phyloP scores from a whole-genome alignment of 2,113 vertebrate genomes.

The Siniperca knerii region DNA sequence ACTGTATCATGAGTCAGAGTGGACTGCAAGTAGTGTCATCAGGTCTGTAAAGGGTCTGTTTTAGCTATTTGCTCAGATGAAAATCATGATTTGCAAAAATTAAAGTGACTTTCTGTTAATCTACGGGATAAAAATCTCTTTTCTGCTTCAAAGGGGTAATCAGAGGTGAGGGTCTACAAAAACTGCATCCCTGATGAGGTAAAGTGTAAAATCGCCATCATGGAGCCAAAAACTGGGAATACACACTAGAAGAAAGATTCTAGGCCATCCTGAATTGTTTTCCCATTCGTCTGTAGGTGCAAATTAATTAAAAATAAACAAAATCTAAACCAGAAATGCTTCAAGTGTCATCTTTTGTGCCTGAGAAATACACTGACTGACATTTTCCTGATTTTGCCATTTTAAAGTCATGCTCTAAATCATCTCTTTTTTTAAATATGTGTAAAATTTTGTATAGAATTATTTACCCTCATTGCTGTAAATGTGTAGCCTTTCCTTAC shows the following conservation, averaged over 20 bases:
- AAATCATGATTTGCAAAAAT: background rate
- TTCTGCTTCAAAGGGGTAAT: background rate
- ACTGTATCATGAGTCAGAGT: background rate
- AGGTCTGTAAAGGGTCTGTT: background rate
- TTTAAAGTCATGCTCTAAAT: background rate
- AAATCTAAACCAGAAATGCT: background rate
- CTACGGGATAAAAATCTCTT: background rate
- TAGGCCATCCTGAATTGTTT: background rate
- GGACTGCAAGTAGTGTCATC: background rate
- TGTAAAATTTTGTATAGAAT: too few relatives aligned
- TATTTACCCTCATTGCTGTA: background rate
- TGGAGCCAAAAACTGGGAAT: background rate
- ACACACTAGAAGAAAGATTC: background rate
- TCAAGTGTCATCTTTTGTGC: background rate
- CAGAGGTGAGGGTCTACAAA: background rate
- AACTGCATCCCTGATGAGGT: background rate
- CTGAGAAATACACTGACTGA: constrained; percentile 27
- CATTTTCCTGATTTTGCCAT: background rate
- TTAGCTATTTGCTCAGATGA: background rate
- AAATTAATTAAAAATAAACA: background rate
- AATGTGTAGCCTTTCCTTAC: background rate
- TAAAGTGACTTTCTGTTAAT: background rate
- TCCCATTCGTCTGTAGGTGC: too few relatives aligned
- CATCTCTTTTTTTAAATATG: background rate
- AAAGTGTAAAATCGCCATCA: background rate